phyloP scores from a whole-genome alignment of 2,113 vertebrate species.

The Poeciliopsis turrubarensis region DNA sequence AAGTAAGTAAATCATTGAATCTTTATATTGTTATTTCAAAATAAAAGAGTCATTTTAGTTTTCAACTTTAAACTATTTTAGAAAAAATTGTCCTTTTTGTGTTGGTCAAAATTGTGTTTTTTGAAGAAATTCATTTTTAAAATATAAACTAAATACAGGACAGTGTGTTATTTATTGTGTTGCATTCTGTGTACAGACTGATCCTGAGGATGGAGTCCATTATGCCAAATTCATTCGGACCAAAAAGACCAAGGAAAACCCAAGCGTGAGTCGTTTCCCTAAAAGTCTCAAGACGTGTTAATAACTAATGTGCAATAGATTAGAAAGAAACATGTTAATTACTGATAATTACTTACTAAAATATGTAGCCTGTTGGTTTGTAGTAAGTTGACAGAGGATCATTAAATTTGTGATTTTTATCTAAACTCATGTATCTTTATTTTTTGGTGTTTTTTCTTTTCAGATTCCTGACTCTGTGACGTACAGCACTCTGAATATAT shows the following conservation, averaged over 20 bases:
- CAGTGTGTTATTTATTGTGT: neutral
- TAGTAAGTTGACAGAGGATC: neutral
- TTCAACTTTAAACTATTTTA: too few species aligned
- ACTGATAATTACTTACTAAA: too few species aligned
- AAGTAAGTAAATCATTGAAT: neutral
- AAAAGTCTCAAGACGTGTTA: too few species aligned
- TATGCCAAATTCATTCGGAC: neutral
- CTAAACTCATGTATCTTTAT: neutral
- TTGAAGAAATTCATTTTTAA: too few species aligned
- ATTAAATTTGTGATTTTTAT: neutral
- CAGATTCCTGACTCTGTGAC: neutral
- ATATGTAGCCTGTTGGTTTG: neutral
- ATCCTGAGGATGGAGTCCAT: neutral
- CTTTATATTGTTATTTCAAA: too few species aligned
- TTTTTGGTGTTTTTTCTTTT: neutral
- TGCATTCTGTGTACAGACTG: neutral
- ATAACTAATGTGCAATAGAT: too few species aligned
- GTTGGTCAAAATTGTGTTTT: too few species aligned
- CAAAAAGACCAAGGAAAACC: neutral
- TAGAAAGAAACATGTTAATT: too few species aligned
- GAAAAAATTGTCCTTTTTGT: too few species aligned
- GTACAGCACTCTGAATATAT: neutral
- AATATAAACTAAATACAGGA: too few species aligned
- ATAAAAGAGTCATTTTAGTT: too few species aligned
- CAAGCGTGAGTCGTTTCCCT: neutral